Percentiles rank a stretch among this genome's conserved stretches.
phyloP scores from a whole-genome alignment of 2,888 invertebrate species.

The Cephonodes hylas region DNA sequence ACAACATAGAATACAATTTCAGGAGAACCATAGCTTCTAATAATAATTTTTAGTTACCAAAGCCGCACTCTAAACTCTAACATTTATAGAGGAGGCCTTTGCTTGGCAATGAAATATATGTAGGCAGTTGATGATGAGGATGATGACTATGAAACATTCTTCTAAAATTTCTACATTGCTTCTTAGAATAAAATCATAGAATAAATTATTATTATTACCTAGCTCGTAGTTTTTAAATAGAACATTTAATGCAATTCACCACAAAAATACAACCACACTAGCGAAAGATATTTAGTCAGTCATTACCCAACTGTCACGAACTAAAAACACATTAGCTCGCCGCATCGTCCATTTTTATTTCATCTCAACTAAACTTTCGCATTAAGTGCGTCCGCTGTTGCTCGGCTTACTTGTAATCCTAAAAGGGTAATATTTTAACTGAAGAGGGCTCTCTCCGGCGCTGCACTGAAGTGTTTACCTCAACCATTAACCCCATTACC shows the following conservation, averaged over 20 bases:
- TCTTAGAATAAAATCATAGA: too few species aligned
- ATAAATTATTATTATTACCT: too few species aligned
- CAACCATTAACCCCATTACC: conserved; percentile 51
- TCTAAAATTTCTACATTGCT: too few species aligned
- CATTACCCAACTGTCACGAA: background rate
- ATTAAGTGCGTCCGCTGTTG: conserved; percentile 3
- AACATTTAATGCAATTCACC: background rate
- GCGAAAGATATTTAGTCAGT: background rate
- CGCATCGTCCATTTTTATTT: conserved; percentile 12
- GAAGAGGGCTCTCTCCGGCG: conserved; percentile 43
- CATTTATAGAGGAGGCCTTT: too few species aligned
- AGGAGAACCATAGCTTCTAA: too few species aligned
- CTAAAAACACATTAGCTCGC: conserved; percentile 16
- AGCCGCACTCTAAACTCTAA: too few species aligned
- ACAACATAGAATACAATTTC: too few species aligned
- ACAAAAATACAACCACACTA: background rate
- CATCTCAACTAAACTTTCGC: conserved; percentile 1
- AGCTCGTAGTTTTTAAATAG: too few species aligned
- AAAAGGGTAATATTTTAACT: conserved; percentile 60
- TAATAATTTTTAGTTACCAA: too few species aligned
- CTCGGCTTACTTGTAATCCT: conserved; percentile 49
- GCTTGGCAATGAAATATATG: too few species aligned
- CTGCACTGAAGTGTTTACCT: conserved; percentile 54
- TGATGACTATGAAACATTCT: too few species aligned
- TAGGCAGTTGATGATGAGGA: too few species aligned